These are phyloP conservation scores for Balaenoptera acutorostrata DNA, from an alignment of 2,113 vertebrate genomes.

Conservation along the genomic window DNA sequence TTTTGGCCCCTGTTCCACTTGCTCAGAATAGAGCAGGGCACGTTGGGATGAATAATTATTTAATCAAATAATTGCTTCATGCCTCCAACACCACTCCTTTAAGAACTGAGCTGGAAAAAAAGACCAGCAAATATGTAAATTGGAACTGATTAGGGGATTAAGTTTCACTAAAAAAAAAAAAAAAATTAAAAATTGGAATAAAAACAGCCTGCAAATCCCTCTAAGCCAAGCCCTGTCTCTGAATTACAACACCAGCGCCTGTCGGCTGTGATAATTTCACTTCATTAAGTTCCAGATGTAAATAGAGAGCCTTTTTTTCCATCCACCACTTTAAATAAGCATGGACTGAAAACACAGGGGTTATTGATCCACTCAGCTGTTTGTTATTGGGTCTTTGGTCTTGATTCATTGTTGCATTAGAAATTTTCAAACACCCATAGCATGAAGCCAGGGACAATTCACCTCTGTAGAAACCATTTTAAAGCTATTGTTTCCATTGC, in stretches of 20 bases:
- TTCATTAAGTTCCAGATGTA: slow-evolving; percentile 95
- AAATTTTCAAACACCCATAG: slow-evolving; percentile 72
- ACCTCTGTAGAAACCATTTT: slow-evolving; percentile 64
- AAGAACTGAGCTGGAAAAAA: slow-evolving; percentile 81
- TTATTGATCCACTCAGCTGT: slow-evolving; percentile 82
- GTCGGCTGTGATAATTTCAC: slow-evolving; percentile 95
- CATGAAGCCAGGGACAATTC: slow-evolving; percentile 67
- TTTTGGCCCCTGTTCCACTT: slow-evolving; percentile 71
- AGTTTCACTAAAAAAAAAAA: slow-evolving; percentile 79
- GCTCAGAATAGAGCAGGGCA: slow-evolving; percentile 83
- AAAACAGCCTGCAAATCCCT: slow-evolving; percentile 89
- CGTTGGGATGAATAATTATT: slow-evolving; percentile 88
- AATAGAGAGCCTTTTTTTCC: slow-evolving; percentile 89
- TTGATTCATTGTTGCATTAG: slow-evolving; percentile 62
- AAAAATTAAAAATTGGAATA: slow-evolving; percentile 84
- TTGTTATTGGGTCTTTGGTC: slow-evolving; percentile 74
- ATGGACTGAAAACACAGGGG: slow-evolving; percentile 82
- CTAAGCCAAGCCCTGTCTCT: slow-evolving; percentile 84
- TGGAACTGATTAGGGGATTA: slow-evolving; percentile 92
- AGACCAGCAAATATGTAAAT: slow-evolving; percentile 90
- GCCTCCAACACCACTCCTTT: slow-evolving; percentile 81
- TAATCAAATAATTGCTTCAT: slow-evolving; percentile 87
- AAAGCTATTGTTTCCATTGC: slow-evolving; percentile 49
- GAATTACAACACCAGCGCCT: slow-evolving; percentile 87
- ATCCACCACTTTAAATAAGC: slow-evolving; percentile 87